Base-by-base conservation (phyloP, 2,888 invertebrate species). In the Mythimna ferrago region DNA sequence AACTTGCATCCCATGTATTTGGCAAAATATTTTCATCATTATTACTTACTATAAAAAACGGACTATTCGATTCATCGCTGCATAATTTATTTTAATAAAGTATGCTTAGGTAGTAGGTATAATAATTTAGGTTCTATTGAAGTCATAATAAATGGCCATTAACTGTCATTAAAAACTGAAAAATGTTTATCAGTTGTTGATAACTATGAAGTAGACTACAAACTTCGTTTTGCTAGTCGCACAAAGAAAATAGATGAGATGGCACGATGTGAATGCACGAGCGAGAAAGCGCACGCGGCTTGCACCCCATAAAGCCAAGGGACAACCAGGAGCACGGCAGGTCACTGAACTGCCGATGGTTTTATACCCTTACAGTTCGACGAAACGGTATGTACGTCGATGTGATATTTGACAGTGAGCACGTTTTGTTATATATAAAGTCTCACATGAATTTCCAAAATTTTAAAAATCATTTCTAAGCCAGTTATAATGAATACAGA, bases 241-340 rank as follows among this genome's bases (percentile, higher is more conserved):
- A 91, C 89, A 92, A 91, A 93, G 90, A 89, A 89, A 84, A 86
- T 84, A 85, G 86, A 86, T 86, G 91, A 91, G 89, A 92, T 87
- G 82, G 90, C 87, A 86, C 85, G 89, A 91, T 89, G 84, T 83
- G 82, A 53, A 69, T 80, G 80, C 73, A 78, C 73, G 90, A 92
- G 91, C 84, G 93, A 92, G 93, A 94, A 85, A 88, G 89, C 90
- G 87, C 88, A 87, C 87, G 86, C 88, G 87, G 88, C 89, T 89
- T 92, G 93, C 94, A 95, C 94, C 94, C 94, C 93, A 93, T 94
- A 91, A 90, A 90, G 92, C 89, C 91, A 93, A 91, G 93, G 94
- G 94, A 93, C 92, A 87, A 89, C 82, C 78, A 78, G 89, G 89
- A 90, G 89, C 89, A 90, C 80, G 86, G 85, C 92, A 91, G 95